phyloP scores from a whole-genome alignment of 2,113 vertebrate genomes.

The Cricetomys ansorgei region DNA sequence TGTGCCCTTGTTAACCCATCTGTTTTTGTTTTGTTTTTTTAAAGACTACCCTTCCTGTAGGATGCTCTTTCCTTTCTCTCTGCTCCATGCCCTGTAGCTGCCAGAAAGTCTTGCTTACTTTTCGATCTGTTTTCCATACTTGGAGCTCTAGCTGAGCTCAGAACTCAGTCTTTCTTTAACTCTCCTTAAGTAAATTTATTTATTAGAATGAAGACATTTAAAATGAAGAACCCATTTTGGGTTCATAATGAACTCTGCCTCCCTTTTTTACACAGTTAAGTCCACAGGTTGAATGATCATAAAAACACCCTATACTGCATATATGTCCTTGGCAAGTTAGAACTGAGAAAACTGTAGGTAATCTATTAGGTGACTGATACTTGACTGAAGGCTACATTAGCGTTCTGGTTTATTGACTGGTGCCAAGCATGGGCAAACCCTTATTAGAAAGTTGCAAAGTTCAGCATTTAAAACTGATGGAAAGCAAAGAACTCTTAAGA shows the following conservation, averaged over 20 bases:
- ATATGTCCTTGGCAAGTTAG: neutral
- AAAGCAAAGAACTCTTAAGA: neutral
- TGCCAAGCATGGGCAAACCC: neutral
- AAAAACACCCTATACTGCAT: neutral
- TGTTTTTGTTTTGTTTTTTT: too few relatives aligned
- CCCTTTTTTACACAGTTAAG: neutral
- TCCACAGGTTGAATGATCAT: neutral
- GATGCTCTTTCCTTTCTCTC: neutral
- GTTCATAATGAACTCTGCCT: neutral
- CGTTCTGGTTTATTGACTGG: neutral
- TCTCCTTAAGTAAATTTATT: neutral
- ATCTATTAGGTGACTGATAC: neutral
- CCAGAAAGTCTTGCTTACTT: neutral
- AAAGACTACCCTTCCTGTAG: neutral
- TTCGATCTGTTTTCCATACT: neutral
- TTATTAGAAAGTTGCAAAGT: neutral
- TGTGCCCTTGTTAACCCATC: neutral
- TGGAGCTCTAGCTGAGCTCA: neutral
- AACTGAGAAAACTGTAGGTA: neutral
- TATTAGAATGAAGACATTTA: neutral
- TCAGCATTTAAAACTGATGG: neutral
- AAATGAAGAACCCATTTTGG: neutral
- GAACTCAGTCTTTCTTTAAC: neutral
- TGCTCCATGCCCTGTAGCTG: neutral
- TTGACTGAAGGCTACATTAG: neutral